Base-by-base conservation (phyloP, 2,888 invertebrate genomes). In the Creontiades dilutus region DNA sequence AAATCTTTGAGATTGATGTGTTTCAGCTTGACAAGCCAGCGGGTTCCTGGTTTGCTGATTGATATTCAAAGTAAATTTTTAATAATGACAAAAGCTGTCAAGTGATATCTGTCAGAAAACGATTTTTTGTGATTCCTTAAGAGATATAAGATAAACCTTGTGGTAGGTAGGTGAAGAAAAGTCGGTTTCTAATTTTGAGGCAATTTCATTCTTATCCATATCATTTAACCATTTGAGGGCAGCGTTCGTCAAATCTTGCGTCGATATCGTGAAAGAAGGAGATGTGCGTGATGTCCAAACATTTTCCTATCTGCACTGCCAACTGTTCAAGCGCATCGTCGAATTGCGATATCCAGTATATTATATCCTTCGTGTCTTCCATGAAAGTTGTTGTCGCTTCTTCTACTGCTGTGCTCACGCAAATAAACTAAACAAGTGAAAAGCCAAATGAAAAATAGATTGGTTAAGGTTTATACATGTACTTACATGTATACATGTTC, bases 401-500 rank as follows among this genome's bases (percentile, higher is more conserved):
- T 23, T 46, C 80, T 19, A 80, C 48, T 12, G 80, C 80, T n/a
- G n/a, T 19, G 13, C 46, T 48, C n/a, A 80, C 80, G 80, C 80
- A 80, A 9, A 47, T 13, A 19, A 80, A 80, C 80, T 80, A 19
- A 80, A 80, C 37, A 80, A 0, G 46, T 4, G 19, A 75, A 28
- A 75, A 37, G 7, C 7, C 2, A 37, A 37, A 37, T 37, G 7
- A 37, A 37, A 37, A 7, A 37, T 37, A 37, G 37, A 37, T 7
- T n/a, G n/a, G n/a, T n/a, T n/a, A n/a, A n/a, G n/a, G n/a, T n/a
- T n/a, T n/a, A n/a, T n/a, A n/a, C n/a, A n/a, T n/a, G n/a, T n/a
- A n/a, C n/a, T n/a, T n/a, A n/a, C n/a, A n/a, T n/a, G n/a, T n/a
- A n/a, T n/a, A n/a, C n/a, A n/a, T n/a, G n/a, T n/a, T n/a, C n/a